Evolutionary conservation across 2,888 invertebrate species (phyloP), one percentile per base, ranked within the genome.

Genomic region (Pachliopta kotzebuea): DNA sequence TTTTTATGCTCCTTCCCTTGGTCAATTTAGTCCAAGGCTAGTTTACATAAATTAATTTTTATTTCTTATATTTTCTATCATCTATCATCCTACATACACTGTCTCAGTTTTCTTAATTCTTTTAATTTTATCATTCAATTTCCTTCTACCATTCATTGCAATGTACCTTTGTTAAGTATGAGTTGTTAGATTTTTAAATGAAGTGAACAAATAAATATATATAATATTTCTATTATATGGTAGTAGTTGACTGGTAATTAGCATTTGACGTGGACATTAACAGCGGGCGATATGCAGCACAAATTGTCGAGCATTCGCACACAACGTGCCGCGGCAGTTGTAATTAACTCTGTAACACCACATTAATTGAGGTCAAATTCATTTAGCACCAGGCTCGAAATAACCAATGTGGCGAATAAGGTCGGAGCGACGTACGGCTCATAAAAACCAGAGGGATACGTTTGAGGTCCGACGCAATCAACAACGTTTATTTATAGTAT

Each of bases 361-460:
- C 65, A 59, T 67, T 74, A 71, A 76, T 75, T 78, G 72, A 74
- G 78, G 78, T 75, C 77, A 69, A 72, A 76, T 75, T 72, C 65
- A 76, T 78, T 74, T 71, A 70, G 69, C 70, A 65, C 64, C 56
- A 63, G 59, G 67, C 74, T 74, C 69, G 66, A 76, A 76, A 74
- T 73, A 74, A 63, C 67, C 60, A 67, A 54, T 64, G 65, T 56
- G 64, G 20, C 24, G 58, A 63, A 57, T 59, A 50, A 63, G 63
- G 63, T 54, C 63, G 45, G 11, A 42, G 42, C 58, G 29, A 26
- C 18, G 57, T 24, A 57, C 42, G 66, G 54, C 56, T 65, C 63
- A 66, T 66, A 62, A 64, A 62, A 65, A 63, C 61, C 67, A 63
- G 52, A 61, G 60, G 56, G 61, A 62, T 29, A 56, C 29, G 52